Evolutionary conservation across 1,140 invertebrate genomes (phyloP).

Genomic region (Condylostylus longicornis): DNA sequence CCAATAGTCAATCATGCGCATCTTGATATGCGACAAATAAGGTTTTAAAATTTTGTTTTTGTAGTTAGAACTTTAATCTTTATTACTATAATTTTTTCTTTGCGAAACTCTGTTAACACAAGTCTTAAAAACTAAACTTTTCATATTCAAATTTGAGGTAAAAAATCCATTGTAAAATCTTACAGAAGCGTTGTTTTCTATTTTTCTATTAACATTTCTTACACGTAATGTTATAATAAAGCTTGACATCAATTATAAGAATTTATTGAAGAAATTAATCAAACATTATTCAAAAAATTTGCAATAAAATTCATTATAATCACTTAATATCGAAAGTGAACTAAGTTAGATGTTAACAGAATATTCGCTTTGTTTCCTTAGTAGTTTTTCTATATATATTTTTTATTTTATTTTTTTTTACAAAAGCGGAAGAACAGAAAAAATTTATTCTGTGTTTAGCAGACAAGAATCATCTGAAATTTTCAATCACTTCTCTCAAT

Average conservation of each 20-base stretch:
- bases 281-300: neutral
- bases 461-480: constrained; percentile 29
- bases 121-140: no score
- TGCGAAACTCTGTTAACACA: no score
- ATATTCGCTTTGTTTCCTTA: neutral
- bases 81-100: no score
- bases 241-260: no score
- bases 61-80: no score
- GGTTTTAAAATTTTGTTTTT: constrained; percentile 11
- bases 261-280: no score
- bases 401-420: constrained; percentile 3
- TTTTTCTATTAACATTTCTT: no score
- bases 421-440: constrained; percentile 23
- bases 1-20: constrained; percentile 30
- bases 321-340: neutral
- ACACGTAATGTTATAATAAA: no score
- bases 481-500: constrained; percentile 27
- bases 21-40: constrained; percentile 27
- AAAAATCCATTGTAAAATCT: no score
- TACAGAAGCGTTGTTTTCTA: no score
- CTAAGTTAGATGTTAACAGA: no score
- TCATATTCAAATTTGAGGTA: no score
- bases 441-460: constrained; percentile 29
- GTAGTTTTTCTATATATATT: neutral
- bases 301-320: neutral